Evolutionary conservation across 2,113 vertebrate genomes (phyloP).

Genomic region (Elaphurus davidianus): DNA sequence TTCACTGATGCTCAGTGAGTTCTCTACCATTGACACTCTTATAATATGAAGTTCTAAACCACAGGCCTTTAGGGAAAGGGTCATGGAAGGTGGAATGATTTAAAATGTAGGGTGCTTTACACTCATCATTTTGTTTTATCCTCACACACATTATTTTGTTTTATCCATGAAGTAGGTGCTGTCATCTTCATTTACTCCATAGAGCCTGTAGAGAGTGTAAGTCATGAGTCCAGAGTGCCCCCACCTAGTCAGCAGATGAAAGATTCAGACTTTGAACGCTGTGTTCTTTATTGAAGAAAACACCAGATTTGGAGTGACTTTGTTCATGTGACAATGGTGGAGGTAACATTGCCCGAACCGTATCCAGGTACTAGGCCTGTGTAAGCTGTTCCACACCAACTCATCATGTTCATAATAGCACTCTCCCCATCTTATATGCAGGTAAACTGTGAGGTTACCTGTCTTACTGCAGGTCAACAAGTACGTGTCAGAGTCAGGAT

Average conservation of each 20-base stretch:
- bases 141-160: not conserved
- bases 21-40: not conserved
- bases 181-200: not conserved
- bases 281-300: not conserved
- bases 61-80: not conserved
- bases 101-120: not conserved
- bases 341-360: not conserved
- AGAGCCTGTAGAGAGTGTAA: not conserved
- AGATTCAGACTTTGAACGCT: not conserved
- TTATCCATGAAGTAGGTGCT: not conserved
- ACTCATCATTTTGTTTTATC: not conserved
- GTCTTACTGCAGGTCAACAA: not conserved
- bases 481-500: not conserved
- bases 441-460: not conserved
- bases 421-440: not conserved
- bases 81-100: not conserved
- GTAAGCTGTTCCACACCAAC: not conserved
- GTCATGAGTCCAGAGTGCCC: not conserved
- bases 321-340: not conserved
- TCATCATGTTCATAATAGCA: not conserved
- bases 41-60: not conserved
- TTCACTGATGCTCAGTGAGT: not conserved
- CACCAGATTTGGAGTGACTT: not conserved
- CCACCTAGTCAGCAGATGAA: not conserved
- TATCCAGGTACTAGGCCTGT: not conserved